Evolutionary conservation across 2,888 invertebrate genomes (phyloP).

Genomic region (Rhagonycha lutea): DNA sequence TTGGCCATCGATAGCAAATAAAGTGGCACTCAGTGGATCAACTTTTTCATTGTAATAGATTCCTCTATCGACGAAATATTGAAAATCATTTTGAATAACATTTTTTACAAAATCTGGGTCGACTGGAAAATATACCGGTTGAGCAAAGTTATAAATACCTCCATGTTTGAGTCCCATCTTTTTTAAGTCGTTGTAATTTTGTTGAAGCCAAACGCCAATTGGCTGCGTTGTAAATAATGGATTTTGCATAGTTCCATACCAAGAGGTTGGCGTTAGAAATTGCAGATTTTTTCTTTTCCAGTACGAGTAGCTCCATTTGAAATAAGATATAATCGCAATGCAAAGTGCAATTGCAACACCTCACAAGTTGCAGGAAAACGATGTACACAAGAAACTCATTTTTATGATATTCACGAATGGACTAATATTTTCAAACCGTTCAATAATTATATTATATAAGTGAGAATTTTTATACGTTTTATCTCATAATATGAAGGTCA

Average conservation of each 20-base stretch:
- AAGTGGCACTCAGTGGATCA: conserved; percentile 44
- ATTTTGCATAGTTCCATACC: conserved; percentile 11
- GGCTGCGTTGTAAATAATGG: background rate
- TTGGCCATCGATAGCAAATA: conserved; percentile 43
- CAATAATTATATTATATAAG: background rate
- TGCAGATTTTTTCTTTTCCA: conserved; percentile 17
- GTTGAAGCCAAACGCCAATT: background rate
- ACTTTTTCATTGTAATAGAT: conserved; percentile 42
- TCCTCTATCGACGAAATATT: conserved; percentile 46
- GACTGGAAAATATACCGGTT: conserved; percentile 43
- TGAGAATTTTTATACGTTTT: too few species aligned
- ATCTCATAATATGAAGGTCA: too few species aligned
- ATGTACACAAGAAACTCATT: too few species aligned
- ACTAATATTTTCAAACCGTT: conserved; percentile 43
- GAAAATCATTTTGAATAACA: conserved; percentile 49
- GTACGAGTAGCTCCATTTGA: conserved; percentile 18
- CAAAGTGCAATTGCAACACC: background rate
- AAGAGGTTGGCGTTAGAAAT: background rate
- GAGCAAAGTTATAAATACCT: conserved; percentile 37
- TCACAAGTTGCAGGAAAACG: background rate
- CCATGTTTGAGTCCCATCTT: conserved; percentile 34
- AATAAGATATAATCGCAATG: background rate
- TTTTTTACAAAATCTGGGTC: conserved; percentile 47
- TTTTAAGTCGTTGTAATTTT: conserved; percentile 21
- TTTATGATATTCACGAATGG: conserved; percentile 32